phyloP scores from a whole-genome alignment of 2,113 vertebrate genomes.

The Malurus cyaneus region DNA sequence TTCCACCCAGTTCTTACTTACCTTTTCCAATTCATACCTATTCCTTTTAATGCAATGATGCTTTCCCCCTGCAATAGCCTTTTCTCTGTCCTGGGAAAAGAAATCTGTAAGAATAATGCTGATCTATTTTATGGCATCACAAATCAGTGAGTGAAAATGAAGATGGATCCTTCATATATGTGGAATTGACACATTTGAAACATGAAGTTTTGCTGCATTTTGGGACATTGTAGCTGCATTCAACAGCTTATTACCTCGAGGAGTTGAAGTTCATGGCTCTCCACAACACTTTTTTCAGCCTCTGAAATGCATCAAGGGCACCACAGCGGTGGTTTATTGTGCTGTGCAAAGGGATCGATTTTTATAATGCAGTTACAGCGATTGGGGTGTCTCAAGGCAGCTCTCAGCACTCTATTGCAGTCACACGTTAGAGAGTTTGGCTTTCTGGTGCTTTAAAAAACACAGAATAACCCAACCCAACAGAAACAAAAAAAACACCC shows the following conservation, averaged over 20 bases:
- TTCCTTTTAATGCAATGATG: background rate
- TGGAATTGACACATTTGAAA: background rate
- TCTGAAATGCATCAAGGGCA: background rate
- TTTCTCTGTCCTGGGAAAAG: background rate
- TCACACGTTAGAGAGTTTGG: background rate
- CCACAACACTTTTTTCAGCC: background rate
- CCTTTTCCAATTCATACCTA: background rate
- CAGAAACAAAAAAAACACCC: accelerated
- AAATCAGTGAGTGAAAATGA: background rate
- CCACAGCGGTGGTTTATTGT: background rate
- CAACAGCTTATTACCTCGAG: background rate
- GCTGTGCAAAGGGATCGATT: constrained; percentile 29
- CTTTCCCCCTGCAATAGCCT: background rate
- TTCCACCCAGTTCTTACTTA: background rate
- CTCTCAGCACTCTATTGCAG: constrained; percentile 8
- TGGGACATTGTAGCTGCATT: background rate
- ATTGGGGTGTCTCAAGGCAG: constrained; percentile 19
- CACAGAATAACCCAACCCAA: background rate
- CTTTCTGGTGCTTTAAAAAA: background rate
- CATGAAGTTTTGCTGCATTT: background rate
- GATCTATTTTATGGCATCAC: background rate
- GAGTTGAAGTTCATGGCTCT: background rate
- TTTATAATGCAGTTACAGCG: constrained; percentile 24
- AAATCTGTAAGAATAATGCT: background rate
- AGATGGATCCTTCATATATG: background rate